phyloP scores from a whole-genome alignment of 2,113 vertebrate genomes.

The Notechis scutatus region DNA sequence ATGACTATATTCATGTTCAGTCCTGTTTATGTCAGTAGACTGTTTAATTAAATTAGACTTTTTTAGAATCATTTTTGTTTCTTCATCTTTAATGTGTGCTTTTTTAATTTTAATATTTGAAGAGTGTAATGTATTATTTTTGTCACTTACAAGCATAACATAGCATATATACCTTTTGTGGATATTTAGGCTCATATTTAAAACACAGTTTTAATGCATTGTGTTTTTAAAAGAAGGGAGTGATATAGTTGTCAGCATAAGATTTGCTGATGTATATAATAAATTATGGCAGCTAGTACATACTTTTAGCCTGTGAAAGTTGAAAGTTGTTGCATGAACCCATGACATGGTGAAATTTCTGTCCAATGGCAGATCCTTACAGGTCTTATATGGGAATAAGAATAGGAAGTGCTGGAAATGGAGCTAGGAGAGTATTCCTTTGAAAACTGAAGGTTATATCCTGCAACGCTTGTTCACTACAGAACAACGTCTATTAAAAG shows the following conservation, averaged over 20 bases:
- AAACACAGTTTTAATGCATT: neutral
- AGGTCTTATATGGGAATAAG: neutral
- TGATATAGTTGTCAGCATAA: neutral
- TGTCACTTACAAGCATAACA: neutral
- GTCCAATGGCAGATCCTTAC: neutral
- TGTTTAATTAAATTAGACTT: constrained; percentile 18
- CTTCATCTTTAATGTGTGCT: constrained; percentile 1
- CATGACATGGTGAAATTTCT: neutral
- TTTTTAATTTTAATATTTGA: neutral
- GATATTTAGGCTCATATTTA: neutral
- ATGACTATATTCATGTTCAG: constrained; percentile 50
- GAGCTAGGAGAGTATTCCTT: neutral
- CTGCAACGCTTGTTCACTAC: neutral
- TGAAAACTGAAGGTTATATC: neutral
- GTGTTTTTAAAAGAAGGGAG: neutral
- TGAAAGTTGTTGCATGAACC: neutral
- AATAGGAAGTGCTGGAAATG: neutral
- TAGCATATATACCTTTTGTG: neutral
- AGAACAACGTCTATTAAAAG: neutral
- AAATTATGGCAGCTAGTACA: neutral
- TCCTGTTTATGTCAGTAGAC: constrained; percentile 30
- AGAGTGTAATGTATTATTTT: neutral
- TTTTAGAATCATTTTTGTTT: neutral
- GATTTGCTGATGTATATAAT: neutral
- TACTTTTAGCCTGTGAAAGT: neutral